A percentile compares a stretch with the other conserved stretches of the same genome.
phyloP scores from a whole-genome alignment of 2,888 invertebrate species.

The Petrophora chlorosata region DNA sequence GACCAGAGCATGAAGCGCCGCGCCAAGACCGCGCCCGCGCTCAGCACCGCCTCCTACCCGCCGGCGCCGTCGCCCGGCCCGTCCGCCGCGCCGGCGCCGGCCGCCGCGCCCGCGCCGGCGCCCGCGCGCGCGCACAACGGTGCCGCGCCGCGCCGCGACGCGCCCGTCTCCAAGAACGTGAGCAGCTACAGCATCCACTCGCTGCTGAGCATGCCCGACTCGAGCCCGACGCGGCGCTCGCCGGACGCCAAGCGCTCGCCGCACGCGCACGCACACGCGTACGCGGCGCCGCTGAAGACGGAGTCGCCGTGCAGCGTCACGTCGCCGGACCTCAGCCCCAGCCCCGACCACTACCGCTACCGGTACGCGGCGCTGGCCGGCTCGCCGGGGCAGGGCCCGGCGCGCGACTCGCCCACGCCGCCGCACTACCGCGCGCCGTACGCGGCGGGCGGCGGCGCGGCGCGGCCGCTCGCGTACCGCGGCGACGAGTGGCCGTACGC shows the following conservation, averaged over 20 bases:
- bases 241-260: conserved; percentile 70
- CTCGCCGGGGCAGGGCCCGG: conserved; percentile 57
- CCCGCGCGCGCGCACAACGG: conserved; percentile 53
- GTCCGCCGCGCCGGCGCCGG: conserved; percentile 43
- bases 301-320: conserved; percentile 70
- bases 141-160: conserved; percentile 51
- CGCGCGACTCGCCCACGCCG: conserved; percentile 67
- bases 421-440: conserved; percentile 66
- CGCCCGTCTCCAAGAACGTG: conserved; percentile 72
- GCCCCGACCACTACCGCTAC: conserved; percentile 72
- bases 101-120: conserved; percentile 53
- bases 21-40: conserved; percentile 74
- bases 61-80: conserved; percentile 47
- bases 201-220: conserved; percentile 87
- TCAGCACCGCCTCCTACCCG: conserved; percentile 67
- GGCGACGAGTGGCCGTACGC: conserved; percentile 61
- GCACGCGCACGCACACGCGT: too few species aligned
- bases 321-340: conserved; percentile 74
- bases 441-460: conserved; percentile 49
- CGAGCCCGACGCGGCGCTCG: conserved; percentile 64
- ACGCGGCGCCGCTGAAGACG: conserved; percentile 64
- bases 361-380: conserved; percentile 64
- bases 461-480: conserved; percentile 35
- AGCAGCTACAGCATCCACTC: conserved; percentile 95
- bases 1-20: conserved; percentile 87